Evolutionary conservation across 2,113 vertebrate species (phyloP).

Genomic region (Amia ocellicauda): DNA sequence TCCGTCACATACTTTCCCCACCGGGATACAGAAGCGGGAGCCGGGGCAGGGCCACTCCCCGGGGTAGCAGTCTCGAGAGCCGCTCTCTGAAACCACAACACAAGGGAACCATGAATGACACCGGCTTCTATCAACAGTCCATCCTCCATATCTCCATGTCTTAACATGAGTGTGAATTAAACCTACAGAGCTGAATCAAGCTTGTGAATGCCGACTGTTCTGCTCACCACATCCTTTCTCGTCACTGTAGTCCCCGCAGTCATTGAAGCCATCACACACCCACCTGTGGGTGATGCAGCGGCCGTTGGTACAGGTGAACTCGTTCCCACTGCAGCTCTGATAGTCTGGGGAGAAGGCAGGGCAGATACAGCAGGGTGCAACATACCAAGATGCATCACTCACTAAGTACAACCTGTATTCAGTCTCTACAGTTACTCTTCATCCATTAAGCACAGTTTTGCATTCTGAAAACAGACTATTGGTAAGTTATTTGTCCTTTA

Average conservation of each 20-base stretch:
- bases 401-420: too few relatives aligned
- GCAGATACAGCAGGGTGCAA: neutral
- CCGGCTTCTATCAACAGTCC: too few relatives aligned
- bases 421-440: too few relatives aligned
- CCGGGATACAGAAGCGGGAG: conserved; percentile 49
- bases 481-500: too few relatives aligned
- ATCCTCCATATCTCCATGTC: too few relatives aligned
- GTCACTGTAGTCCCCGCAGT: conserved; percentile 65
- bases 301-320: conserved; percentile 60
- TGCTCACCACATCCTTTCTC: conserved; percentile 65
- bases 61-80: conserved; percentile 59
- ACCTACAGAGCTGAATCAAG: too few relatives aligned
- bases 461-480: too few relatives aligned
- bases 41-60: conserved; percentile 65
- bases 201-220: too few relatives aligned
- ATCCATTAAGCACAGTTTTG: too few relatives aligned
- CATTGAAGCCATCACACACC: conserved; percentile 64
- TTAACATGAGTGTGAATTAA: too few relatives aligned
- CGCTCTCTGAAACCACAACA: conserved; percentile 42
- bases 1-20: conserved; percentile 57
- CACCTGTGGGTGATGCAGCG: conserved; percentile 61
- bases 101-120: neutral
- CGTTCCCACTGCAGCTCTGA: conserved; percentile 49
- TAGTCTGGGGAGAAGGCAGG: conserved; percentile 40
- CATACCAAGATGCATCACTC: neutral